Evolutionary conservation across 92 coral and sea anemone species (phyloP), one percentile per base, ranked within the genome.

Genomic region (Parazoanthus darwini): DNA sequence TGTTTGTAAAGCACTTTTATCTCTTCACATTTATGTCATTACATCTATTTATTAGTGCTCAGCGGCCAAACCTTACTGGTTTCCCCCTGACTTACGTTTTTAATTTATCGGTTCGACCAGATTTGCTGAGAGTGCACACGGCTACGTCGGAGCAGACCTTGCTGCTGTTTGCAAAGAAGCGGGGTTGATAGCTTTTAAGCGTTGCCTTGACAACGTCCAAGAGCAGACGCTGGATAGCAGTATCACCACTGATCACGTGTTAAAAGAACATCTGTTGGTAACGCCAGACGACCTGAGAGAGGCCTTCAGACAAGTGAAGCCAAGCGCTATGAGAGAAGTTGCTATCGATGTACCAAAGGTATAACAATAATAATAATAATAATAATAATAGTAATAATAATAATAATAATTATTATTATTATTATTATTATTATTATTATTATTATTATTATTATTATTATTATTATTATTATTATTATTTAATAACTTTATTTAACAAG

Each of bases 281-380:
- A 92, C 95, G 14, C 29, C 78, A 29, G 93, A 95, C 33, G 98
- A 97, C 89, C 66, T 95, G 88, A 92, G 91, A 89, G 92, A 90
- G 54, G 98, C 98, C n/a, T 97, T 97, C 83, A 90, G 92, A 70
- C 91, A 94, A 79, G 95, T 95, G 33, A 94, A 96, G 43, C 99
- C 99, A 16, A 97, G 99, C 81, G 99, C 98, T 70, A 92, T 97
- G 98, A 93, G 99, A 37, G 99, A 97, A 91, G 98, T 97, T 46
- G 94, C 99, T 25, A 91, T 95, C 74, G 98, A 97, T 79, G 93
- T 97, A 5, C 99, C 99, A 0, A 97, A 97, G 99, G 99, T 97
- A 90, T 10, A 22, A 51, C 10, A n/a, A 63, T 2, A 63, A 63
- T 20, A 11, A 14, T 0, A 54, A 15, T 54, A 54, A 54, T 13